Evolutionary conservation across 2,888 invertebrate genomes (phyloP), one percentile per base, ranked within the genome.

Genomic region (Thereva unica): DNA sequence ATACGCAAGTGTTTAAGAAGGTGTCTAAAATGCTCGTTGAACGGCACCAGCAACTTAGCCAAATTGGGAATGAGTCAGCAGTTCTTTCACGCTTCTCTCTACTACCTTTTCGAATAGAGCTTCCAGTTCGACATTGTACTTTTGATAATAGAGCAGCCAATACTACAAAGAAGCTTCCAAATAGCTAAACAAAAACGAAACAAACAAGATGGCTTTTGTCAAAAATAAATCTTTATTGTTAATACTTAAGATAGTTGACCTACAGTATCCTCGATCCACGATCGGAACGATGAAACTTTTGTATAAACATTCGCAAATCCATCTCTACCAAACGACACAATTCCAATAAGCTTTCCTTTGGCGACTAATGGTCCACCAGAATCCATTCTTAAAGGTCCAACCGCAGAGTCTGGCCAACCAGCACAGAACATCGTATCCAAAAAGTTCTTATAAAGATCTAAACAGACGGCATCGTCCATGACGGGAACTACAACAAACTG

Each of bases 401-500:
- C 23, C 1, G 23, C 23, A 42, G 68, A 68, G 9, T 44, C 42
- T 34, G 40, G 42, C 7, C 8, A 5, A 6, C 71, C 71, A 42
- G 68, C 71, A 45, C 71, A 71, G 2, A 71, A 34, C 71, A 71
- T 71, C 35, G 37, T 38, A 8, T 35, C 37, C 8, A 50, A 35
- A 12, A 71, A 57, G 35, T 12, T 9, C 2, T 9, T n/a, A n/a
- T 8, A 7, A 1, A 10, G 3, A 50, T 50, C 23, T 34, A 10
- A 80, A 68, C 85, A 85, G 0, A 73, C 71, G 0, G 71, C 67
- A 1, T 80, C 74, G 67, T 73, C 80, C 1, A 84, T 78, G 72
- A 82, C 83, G 0, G 81, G 78, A 0, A 85, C 77, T n/a, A 77
- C 45, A 0, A 82, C 84, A 56, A 75, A 80, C 75, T 85, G 84